A percentile compares a stretch with the other conserved stretches of the same genome.
Conservation (phyloP, 2,113 vertebrate species). For the Cyrtonyx montezumae region DNA sequence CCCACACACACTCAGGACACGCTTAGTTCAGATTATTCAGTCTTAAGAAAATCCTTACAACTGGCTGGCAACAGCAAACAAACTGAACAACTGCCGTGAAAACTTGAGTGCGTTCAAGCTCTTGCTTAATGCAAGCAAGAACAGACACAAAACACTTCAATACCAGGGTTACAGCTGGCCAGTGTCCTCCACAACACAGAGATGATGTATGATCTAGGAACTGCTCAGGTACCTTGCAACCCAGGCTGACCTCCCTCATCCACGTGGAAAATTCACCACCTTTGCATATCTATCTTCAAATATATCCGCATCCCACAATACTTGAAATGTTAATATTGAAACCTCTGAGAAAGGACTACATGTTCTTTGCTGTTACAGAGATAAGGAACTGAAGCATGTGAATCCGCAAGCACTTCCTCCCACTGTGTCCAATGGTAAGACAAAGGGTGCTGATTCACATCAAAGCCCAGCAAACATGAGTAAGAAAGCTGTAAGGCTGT, state of each 20-base stretch:
- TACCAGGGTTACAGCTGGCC: not conserved
- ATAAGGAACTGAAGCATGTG: not conserved
- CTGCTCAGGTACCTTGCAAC: not conserved
- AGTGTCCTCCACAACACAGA: not conserved
- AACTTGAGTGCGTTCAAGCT: not conserved
- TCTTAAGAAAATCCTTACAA: not conserved
- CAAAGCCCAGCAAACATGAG: not conserved
- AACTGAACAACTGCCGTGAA: not conserved
- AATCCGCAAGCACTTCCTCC: not conserved
- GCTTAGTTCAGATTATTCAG: not conserved
- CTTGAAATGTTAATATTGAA: not conserved
- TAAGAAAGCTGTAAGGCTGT: not conserved
- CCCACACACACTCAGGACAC: not conserved
- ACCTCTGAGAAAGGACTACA: not conserved
- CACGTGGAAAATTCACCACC: fast-evolving
- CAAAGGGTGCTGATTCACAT: not conserved
- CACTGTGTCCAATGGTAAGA: fast-evolving
- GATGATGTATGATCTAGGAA: not conserved
- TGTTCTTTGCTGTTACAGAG: not conserved
- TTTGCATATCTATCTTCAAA: fast-evolving
- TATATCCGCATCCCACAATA: not conserved
- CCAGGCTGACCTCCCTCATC: not conserved
- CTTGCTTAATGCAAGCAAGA: not conserved
- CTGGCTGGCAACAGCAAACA: not conserved
- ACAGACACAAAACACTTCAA: not conserved